Evolutionary conservation across 2,113 vertebrate genomes (phyloP).

Genomic region (Microcebus lehilahytsara): DNA sequence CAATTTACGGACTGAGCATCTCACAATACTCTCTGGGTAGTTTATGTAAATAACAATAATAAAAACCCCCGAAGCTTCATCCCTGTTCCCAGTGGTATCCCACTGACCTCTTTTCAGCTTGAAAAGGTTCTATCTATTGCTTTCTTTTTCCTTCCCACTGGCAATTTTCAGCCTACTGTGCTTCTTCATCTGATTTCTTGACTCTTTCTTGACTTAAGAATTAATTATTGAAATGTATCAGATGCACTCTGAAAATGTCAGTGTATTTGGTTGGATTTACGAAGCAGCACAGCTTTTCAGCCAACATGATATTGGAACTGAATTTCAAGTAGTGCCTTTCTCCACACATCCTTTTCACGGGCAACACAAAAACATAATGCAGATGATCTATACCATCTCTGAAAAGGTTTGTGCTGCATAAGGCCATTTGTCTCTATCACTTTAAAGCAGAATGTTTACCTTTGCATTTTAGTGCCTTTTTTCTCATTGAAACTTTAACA

Average conservation of each 20-base stretch:
- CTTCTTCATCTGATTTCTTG: constrained; percentile 74
- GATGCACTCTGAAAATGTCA: constrained; percentile 70
- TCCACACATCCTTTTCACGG: constrained; percentile 22
- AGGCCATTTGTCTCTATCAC: constrained; percentile 62
- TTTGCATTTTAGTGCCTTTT: constrained; percentile 65
- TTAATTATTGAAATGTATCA: constrained; percentile 77
- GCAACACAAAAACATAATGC: constrained; percentile 44
- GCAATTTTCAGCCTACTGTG: constrained; percentile 70
- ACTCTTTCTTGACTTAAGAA: constrained; percentile 70
- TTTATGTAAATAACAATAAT: constrained; percentile 79
- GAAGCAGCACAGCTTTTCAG: constrained; percentile 63
- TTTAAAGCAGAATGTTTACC: constrained; percentile 66
- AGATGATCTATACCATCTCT: constrained; percentile 53
- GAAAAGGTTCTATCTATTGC: constrained; percentile 54
- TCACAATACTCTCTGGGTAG: constrained; percentile 23
- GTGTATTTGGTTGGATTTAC: constrained; percentile 55
- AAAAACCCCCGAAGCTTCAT: constrained; percentile 53
- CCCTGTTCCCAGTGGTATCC: constrained; percentile 68
- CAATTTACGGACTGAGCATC: constrained; percentile 47
- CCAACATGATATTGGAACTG: constrained; percentile 48
- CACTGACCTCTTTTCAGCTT: constrained; percentile 78
- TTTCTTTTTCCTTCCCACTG: constrained; percentile 60
- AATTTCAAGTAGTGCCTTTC: constrained; percentile 68
- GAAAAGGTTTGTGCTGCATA: neutral
- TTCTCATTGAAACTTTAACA: constrained; percentile 57